Percentiles rank a stretch among this genome's conserved stretches.
Conservation (phyloP, 2,888 invertebrate species). For the Agrochola lychnidis region DNA sequence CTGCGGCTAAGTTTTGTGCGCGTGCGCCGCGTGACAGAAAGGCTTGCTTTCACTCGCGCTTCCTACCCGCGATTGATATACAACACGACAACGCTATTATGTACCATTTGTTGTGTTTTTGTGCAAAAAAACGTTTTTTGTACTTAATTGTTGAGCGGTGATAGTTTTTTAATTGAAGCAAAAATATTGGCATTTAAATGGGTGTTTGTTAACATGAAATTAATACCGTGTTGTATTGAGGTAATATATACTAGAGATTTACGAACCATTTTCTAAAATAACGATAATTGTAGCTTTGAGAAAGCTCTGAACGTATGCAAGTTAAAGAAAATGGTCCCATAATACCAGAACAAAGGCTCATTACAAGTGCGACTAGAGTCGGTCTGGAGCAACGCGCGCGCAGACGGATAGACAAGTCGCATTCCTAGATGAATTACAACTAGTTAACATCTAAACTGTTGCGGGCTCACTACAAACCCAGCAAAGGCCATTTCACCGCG, state of each 20-base stretch:
- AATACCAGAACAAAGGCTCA: conserved; percentile 67
- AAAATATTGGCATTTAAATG: conserved; percentile 52
- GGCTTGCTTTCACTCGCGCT: conserved; percentile 74
- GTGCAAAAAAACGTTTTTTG: conserved; percentile 41
- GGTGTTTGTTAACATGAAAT: conserved; percentile 27
- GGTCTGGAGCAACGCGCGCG: conserved; percentile 56
- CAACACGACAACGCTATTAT: conserved; percentile 73
- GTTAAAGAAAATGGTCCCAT: conserved; percentile 38
- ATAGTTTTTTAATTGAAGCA: conserved; percentile 52
- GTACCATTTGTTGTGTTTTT: conserved; percentile 66
- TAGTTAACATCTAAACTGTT: conserved; percentile 78
- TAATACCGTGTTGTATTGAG: neutral
- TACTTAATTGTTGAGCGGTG: conserved; percentile 46
- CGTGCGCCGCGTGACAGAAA: conserved; percentile 76
- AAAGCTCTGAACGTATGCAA: conserved; percentile 21
- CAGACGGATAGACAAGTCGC: conserved; percentile 73
- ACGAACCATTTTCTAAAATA: conserved; percentile 25
- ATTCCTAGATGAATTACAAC: conserved; percentile 85
- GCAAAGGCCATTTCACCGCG: conserved; percentile 80
- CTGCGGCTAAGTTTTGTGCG: conserved; percentile 62
- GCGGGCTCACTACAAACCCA: conserved; percentile 67
- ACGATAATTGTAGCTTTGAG: conserved; percentile 14
- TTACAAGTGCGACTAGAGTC: conserved; percentile 50
- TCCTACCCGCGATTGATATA: conserved; percentile 71
- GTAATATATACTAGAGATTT: conserved; percentile 12